Evolutionary conservation across 1,140 invertebrate species (phyloP).

Genomic region (Brachystomella parvula): DNA sequence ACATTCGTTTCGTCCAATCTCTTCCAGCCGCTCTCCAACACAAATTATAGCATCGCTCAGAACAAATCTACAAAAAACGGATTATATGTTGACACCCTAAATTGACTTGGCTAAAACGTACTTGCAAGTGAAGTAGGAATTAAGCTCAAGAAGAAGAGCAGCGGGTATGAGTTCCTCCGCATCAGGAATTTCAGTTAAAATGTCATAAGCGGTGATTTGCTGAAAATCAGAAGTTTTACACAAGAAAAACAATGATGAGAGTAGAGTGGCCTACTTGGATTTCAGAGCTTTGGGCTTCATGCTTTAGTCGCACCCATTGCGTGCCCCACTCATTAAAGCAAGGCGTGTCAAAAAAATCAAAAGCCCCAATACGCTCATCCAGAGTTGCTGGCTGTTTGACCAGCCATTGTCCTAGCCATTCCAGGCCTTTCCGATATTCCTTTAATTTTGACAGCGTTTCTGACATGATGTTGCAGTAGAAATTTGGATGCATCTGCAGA

Average conservation of each 20-base stretch:
- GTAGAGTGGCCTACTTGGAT: not conserved
- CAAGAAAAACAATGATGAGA: not conserved
- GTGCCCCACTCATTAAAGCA: not conserved
- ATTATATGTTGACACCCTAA: not conserved
- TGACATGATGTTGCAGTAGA: not conserved
- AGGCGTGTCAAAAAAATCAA: not conserved
- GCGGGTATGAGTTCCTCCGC: not conserved
- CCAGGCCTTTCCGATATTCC: not conserved
- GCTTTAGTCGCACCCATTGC: not conserved
- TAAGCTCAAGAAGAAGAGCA: slow-evolving; percentile 3
- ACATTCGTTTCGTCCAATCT: not conserved
- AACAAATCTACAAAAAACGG: not conserved
- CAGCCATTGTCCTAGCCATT: not conserved
- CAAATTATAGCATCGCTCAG: not conserved
- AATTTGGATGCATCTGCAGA: not conserved
- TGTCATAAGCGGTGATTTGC: not conserved
- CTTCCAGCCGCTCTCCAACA: not conserved
- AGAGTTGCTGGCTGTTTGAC: not conserved
- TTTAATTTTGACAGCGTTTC: not conserved
- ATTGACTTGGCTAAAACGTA: not conserved
- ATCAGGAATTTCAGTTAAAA: not conserved
- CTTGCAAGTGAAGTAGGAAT: slow-evolving; percentile 10
- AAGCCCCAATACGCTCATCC: not conserved
- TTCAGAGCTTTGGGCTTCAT: not conserved
- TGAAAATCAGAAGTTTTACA: not conserved